Conservation (phyloP, 2,797 vertebrate genomes). For the Lagodon rhomboides region DNA sequence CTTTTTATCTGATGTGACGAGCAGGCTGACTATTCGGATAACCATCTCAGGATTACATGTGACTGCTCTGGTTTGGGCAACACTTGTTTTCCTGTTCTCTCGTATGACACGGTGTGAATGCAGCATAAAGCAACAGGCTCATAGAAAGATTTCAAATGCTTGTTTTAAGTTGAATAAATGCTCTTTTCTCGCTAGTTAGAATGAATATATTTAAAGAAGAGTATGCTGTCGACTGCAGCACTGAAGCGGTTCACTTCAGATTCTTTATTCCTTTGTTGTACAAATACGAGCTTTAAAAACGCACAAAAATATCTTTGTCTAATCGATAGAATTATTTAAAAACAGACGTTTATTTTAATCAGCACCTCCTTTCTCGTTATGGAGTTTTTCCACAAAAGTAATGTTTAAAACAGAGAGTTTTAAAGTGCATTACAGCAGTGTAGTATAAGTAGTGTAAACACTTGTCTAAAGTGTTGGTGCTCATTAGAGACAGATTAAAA, state of each 20-base stretch:
- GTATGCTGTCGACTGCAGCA: constrained; percentile 3
- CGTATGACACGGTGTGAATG: background rate
- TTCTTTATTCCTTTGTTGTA: constrained; percentile 29
- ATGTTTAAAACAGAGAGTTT: background rate
- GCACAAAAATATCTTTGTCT: constrained; percentile 27
- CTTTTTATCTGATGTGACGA: too few relatives aligned
- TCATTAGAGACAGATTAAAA: background rate
- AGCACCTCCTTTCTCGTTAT: background rate
- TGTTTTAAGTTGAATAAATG: constrained; percentile 5
- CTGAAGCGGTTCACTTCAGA: background rate
- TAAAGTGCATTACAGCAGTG: background rate
- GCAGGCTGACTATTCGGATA: too few relatives aligned
- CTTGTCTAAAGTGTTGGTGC: background rate
- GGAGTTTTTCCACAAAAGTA: background rate
- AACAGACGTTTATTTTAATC: constrained; percentile 1
- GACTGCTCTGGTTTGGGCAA: too few relatives aligned
- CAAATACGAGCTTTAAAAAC: constrained; percentile 34
- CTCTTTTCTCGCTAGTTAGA: constrained; percentile 12
- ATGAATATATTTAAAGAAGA: constrained; percentile 20
- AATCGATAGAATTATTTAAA: constrained; percentile 20
- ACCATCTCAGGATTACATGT: too few relatives aligned
- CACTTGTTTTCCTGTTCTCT: background rate
- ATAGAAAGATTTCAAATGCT: constrained; percentile 6
- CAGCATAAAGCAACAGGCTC: constrained; percentile 10
- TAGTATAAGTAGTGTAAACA: background rate